Evolutionary conservation across 2,888 invertebrate species (phyloP).

Genomic region (Zhengitettix transpicula): DNA sequence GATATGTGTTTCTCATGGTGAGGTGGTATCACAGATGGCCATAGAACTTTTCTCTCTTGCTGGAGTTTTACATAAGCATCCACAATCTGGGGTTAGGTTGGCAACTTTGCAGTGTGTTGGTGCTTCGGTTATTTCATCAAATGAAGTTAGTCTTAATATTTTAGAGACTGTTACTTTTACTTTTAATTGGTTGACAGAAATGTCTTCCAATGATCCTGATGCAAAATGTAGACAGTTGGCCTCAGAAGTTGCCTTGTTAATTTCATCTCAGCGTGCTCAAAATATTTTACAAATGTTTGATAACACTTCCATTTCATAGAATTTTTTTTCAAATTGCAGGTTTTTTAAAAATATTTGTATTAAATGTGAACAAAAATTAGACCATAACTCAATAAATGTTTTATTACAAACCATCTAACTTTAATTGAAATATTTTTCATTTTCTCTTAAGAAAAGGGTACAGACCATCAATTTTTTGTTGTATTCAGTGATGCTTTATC

Average conservation of each 20-base stretch:
- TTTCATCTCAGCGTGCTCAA: conserved; percentile 20
- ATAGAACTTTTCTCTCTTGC: conserved; percentile 48
- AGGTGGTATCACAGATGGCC: conserved; percentile 43
- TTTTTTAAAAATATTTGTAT: too few relatives aligned
- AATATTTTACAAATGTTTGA: too few relatives aligned
- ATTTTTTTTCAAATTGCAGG: too few relatives aligned
- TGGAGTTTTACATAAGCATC: conserved; percentile 38
- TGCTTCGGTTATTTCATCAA: conserved; percentile 19
- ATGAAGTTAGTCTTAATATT: neutral
- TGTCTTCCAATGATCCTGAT: conserved; percentile 38
- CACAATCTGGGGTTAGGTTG: conserved; percentile 46
- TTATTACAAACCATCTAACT: too few relatives aligned
- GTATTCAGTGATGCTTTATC: too few relatives aligned
- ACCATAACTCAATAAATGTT: too few relatives aligned
- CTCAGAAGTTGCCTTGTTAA: conserved; percentile 36
- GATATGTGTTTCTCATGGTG: conserved; percentile 49
- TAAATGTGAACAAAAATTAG: too few relatives aligned
- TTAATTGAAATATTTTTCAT: too few relatives aligned
- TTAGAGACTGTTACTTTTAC: neutral
- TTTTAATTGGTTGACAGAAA: neutral
- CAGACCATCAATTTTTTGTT: too few relatives aligned
- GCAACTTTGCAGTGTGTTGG: conserved; percentile 51
- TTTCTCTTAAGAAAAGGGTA: too few relatives aligned
- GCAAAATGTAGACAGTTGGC: conserved; percentile 46
- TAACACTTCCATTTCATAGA: too few relatives aligned